phyloP scores from a whole-genome alignment of 2,797 vertebrate species.

The Clarias laeviceps region DNA sequence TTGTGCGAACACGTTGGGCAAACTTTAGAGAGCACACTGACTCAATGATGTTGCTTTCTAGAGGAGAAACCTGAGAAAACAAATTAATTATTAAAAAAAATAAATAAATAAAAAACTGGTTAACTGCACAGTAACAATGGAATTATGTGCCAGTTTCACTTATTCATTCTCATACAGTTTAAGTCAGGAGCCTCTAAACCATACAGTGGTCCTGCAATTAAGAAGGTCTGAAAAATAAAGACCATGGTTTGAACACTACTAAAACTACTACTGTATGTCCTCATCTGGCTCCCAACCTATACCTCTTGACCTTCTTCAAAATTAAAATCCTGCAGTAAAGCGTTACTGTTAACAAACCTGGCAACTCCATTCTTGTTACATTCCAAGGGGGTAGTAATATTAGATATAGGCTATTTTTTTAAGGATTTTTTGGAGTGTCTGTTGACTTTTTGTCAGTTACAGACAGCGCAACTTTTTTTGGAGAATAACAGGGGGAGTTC shows the following conservation, averaged over 20 bases:
- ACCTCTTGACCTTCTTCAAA: not conserved
- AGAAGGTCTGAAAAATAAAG: not conserved
- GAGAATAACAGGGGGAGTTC: not conserved
- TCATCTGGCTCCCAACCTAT: not conserved
- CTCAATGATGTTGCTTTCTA: conserved; percentile 85
- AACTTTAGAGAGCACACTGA: conserved; percentile 97
- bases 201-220: not conserved
- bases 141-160: not conserved
- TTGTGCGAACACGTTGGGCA: conserved; percentile 89
- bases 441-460: not conserved
- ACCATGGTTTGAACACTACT: not conserved
- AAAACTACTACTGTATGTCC: too few relatives aligned
- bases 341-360: not conserved
- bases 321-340: not conserved
- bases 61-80: conserved; percentile 83
- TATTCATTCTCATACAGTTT: not conserved
- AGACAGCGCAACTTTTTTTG: not conserved
- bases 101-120: not conserved
- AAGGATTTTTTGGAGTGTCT: not conserved
- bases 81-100: not conserved
- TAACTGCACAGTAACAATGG: not conserved
- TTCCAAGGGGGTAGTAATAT: not conserved
- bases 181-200: not conserved
- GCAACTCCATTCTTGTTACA: not conserved
- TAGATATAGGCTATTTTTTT: not conserved